Conservation (phyloP, 2,797 vertebrate species). For the Knipowitschia caucasica region DNA sequence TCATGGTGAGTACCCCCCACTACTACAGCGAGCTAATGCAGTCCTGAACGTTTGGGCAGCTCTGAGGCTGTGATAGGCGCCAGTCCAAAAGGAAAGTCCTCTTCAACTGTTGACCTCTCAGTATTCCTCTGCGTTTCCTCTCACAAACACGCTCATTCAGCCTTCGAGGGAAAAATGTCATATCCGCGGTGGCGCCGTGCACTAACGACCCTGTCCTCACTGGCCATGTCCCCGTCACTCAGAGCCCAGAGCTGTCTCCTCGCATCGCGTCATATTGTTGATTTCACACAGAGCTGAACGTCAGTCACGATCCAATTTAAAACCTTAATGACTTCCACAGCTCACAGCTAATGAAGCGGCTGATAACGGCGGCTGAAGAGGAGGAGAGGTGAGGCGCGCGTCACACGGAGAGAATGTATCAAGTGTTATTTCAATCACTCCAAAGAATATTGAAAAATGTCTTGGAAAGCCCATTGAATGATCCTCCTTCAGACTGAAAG, state of each 20-base stretch:
- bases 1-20: too few species aligned
- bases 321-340: slow-evolving; percentile 45
- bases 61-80: slow-evolving; percentile 28
- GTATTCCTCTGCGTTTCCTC: slow-evolving; percentile 4
- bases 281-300: slow-evolving; percentile 15
- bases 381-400: slow-evolving; percentile 1
- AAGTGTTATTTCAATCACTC: slow-evolving; percentile 1
- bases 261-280: slow-evolving; percentile 13
- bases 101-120: slow-evolving; percentile 19
- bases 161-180: slow-evolving; percentile 34
- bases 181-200: slow-evolving; percentile 30
- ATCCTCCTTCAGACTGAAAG: neutral
- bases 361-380: slow-evolving; percentile 30
- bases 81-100: slow-evolving; percentile 40
- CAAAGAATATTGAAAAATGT: neutral
- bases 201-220: slow-evolving; percentile 42
- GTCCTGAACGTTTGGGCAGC: neutral
- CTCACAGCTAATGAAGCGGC: slow-evolving; percentile 44
- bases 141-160: slow-evolving; percentile 18
- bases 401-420: slow-evolving; percentile 19
- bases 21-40: neutral
- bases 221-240: slow-evolving; percentile 46
- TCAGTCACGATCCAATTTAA: slow-evolving; percentile 59
- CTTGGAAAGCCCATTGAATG: neutral
- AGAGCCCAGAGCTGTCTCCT: slow-evolving; percentile 13